Evolutionary conservation across 2,888 invertebrate genomes (phyloP).

Genomic region (Deroplatys truncata): DNA sequence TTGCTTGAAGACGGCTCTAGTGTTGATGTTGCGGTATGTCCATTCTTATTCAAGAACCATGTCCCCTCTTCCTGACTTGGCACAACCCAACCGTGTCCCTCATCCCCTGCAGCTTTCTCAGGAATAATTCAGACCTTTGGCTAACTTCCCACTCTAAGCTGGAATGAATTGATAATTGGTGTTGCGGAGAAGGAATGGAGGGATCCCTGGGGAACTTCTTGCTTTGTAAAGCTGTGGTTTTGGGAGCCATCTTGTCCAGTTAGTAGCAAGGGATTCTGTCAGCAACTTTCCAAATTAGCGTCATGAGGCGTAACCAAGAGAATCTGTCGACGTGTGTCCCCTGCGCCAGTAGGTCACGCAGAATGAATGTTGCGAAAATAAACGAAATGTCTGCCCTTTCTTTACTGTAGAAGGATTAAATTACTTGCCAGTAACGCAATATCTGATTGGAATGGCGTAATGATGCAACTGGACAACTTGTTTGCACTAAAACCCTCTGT

Average conservation of each 20-base stretch:
- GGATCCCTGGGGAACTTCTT: background rate
- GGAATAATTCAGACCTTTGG: constrained; percentile 44
- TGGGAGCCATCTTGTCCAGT: background rate
- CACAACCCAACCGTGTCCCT: background rate
- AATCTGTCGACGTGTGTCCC: background rate
- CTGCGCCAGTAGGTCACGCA: background rate
- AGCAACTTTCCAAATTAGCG: background rate
- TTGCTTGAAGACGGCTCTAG: no score
- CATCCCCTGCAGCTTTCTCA: background rate
- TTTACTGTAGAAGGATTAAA: no score
- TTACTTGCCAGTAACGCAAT: no score
- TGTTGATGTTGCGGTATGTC: background rate
- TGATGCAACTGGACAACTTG: no score
- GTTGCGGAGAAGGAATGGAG: background rate
- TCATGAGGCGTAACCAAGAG: background rate
- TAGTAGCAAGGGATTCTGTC: background rate
- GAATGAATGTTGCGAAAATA: background rate
- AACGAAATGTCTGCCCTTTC: no score
- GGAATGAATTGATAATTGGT: constrained; percentile 49
- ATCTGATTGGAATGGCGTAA: no score
- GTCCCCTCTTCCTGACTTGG: background rate
- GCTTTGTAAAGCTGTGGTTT: background rate
- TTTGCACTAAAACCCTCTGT: no score
- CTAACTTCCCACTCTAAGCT: constrained; percentile 50
- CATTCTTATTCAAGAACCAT: background rate